Evolutionary conservation across 2,888 invertebrate species (phyloP).

Genomic region (Scaptomyza cyrtandrae): DNA sequence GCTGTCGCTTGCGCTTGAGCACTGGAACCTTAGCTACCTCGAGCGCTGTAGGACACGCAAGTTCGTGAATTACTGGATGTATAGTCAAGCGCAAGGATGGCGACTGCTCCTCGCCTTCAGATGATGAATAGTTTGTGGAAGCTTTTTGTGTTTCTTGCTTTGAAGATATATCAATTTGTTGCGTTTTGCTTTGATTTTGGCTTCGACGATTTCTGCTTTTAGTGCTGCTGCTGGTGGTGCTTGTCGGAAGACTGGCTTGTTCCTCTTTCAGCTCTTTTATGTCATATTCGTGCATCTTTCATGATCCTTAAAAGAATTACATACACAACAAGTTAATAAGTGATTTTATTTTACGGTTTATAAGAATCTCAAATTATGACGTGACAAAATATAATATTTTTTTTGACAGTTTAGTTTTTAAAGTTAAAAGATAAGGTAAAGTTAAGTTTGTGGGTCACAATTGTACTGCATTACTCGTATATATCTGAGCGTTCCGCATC

Average conservation of each 20-base stretch:
- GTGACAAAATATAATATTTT: too few relatives aligned
- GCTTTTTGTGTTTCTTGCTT: slow-evolving; percentile 8
- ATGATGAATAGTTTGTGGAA: slow-evolving; percentile 26
- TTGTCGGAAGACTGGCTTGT: slow-evolving; percentile 81
- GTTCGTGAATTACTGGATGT: slow-evolving; percentile 41
- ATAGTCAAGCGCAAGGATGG: slow-evolving; percentile 6
- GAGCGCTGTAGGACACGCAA: slow-evolving; percentile 36
- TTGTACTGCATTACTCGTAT: too few relatives aligned
- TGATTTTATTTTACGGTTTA: too few relatives aligned
- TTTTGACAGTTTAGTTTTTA: too few relatives aligned
- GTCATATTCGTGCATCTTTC: slow-evolving; percentile 84
- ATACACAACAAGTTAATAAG: not conserved
- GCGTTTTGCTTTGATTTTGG: slow-evolving; percentile 1
- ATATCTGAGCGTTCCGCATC: too few relatives aligned
- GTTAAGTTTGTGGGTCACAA: not conserved
- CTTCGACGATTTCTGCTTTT: slow-evolving; percentile 18
- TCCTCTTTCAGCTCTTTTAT: slow-evolving; percentile 81
- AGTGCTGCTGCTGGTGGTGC: slow-evolving; percentile 29
- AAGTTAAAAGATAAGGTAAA: too few relatives aligned
- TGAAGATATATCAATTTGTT: not conserved
- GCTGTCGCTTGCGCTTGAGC: slow-evolving; percentile 46
- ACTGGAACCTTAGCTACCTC: slow-evolving; percentile 3
- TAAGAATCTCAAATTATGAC: too few relatives aligned
- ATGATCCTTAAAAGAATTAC: slow-evolving; percentile 71
- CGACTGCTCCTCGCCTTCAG: slow-evolving; percentile 3